Base-by-base conservation (phyloP, 2,113 vertebrate species). In the Ornithorhynchus anatinus region DNA sequence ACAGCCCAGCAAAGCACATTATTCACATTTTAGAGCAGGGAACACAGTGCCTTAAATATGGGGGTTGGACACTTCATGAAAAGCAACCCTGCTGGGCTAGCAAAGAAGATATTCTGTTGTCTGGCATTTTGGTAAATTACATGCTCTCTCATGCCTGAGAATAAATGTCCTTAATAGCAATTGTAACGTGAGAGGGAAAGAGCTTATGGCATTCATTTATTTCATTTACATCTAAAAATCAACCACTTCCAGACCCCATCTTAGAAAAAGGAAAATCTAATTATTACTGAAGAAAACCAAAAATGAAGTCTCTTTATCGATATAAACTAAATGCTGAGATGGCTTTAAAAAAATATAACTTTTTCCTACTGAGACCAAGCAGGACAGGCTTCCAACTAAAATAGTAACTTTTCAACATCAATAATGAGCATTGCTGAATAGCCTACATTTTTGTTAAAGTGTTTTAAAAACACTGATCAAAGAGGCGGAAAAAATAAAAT, bases 301-400 rank as follows among this genome's bases (percentile, higher is more conserved):
- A 60, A 39, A 3, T 31, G 25, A 39, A 37, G 72, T n/a, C 14
- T 59, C 5, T 58, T 59, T 33, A 65, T 25, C 37, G 17, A 45
- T 47, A 52, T 48, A 8, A 40, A 59, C 16, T 39, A 35, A 67
- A 70, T 59, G 22, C 66, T 62, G 29, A 43, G 25, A 53, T 2
- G 37, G 8, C 59, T 68, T 53, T n/a, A n/a, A n/a, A 56, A 57
- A 75, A 59, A 37, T 44, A 56, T 68, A 44, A 72, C 47, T 47
- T 56, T 57, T 52, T 35, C 33, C 52, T 45, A 62, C 5, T 17
- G 44, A 11, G 23, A 66, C 10, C 37, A 71, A 47, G 43, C 3
- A 14, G 61, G 75, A 53, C 7, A 52, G 35, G 8, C n/a, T 71
- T 53, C 45, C 32, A 75, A 37, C 1, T 32, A 79, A 78, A 65